Percentiles rank a stretch among this genome's conserved stretches.
Evolutionary conservation across 2,888 invertebrate species (phyloP).

Genomic region (Acanthosepion lycidas): DNA sequence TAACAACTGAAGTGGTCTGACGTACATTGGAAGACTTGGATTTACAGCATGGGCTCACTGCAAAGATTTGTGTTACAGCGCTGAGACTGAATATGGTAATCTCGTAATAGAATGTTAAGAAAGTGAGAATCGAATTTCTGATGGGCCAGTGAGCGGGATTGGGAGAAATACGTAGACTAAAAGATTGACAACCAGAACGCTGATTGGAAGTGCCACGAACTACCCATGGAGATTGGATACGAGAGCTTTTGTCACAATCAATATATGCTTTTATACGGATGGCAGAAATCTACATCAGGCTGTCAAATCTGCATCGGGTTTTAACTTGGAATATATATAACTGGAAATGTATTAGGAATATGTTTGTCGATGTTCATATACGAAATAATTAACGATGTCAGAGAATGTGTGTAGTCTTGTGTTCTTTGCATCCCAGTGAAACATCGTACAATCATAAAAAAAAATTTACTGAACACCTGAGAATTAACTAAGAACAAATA

Average conservation of each 20-base stretch:
- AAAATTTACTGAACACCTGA: no score
- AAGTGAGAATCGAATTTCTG: slow-evolving; percentile 20
- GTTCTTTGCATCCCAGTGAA: no score
- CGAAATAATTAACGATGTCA: neutral
- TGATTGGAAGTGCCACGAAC: neutral
- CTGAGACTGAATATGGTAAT: neutral
- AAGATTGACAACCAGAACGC: neutral
- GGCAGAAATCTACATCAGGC: neutral
- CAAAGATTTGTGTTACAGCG: neutral
- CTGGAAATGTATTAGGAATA: neutral
- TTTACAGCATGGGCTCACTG: neutral
- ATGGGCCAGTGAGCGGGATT: neutral
- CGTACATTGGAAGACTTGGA: neutral
- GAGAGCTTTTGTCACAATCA: neutral
- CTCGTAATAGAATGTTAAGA: neutral
- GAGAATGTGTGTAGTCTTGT: neutral
- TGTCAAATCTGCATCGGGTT: neutral
- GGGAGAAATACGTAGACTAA: neutral
- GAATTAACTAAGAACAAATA: no score
- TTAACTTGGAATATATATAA: neutral
- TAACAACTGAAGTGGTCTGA: neutral
- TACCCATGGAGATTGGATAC: neutral
- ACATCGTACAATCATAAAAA: no score
- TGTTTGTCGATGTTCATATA: neutral
- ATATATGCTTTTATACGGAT: neutral